Evolutionary conservation across 2,797 vertebrate genomes (phyloP).

Genomic region (Gymnothorax javanicus): DNA sequence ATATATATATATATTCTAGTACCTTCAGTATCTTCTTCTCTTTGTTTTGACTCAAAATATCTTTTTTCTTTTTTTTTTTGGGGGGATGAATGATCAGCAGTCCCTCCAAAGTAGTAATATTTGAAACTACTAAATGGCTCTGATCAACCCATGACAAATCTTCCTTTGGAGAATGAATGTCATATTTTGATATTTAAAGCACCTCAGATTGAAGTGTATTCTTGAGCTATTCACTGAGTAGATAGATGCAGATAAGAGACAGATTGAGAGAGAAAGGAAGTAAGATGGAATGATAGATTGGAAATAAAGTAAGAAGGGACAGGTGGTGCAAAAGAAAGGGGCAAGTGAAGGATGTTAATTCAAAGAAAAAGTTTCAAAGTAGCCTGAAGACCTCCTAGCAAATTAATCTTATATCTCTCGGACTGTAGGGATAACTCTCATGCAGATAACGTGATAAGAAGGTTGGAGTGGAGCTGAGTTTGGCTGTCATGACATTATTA

Average conservation of each 20-base stretch:
- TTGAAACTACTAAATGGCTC: background rate
- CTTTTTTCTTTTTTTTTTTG: no score
- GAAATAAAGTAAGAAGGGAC: constrained; percentile 15
- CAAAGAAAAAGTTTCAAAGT: constrained; percentile 58
- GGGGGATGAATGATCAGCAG: background rate
- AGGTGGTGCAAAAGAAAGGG: background rate
- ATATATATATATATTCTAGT: no score
- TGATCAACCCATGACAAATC: background rate
- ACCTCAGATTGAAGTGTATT: background rate
- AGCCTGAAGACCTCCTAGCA: constrained; percentile 66
- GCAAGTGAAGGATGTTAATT: constrained; percentile 55
- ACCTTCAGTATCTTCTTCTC: no score
- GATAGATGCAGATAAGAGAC: no score
- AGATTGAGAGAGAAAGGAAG: background rate
- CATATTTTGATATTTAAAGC: background rate
- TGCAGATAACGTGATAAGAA: constrained; percentile 69
- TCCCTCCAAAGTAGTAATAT: background rate
- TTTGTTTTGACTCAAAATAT: no score
- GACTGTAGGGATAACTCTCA: constrained; percentile 63
- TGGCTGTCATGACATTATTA: constrained; percentile 39
- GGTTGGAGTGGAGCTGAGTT: constrained; percentile 17
- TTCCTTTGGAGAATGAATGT: background rate
- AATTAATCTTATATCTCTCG: constrained; percentile 71
- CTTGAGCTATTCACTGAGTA: no score
- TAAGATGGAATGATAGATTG: constrained; percentile 9